Percentiles rank a stretch among this genome's conserved stretches.
Conservation (phyloP, 2,797 vertebrate species). For the Phyllotis vaccarum region DNA sequence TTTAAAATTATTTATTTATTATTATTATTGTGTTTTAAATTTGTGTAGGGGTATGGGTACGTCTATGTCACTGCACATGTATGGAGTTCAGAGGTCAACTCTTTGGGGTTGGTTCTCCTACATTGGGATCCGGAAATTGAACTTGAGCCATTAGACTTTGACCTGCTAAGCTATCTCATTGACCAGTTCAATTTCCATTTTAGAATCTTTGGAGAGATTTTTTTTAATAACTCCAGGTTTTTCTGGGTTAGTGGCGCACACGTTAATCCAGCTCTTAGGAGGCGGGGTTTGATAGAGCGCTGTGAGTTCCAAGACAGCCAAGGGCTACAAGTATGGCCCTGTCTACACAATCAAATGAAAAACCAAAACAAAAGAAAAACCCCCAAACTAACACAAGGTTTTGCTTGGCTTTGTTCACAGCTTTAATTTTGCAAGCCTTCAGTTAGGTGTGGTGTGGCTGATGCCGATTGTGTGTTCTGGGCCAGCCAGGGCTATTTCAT, state of each 20-base stretch:
- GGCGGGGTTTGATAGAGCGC: not conserved
- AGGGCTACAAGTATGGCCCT: not conserved
- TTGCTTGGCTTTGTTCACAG: constrained; percentile 16
- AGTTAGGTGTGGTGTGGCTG: not conserved
- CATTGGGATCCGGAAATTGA: not conserved
- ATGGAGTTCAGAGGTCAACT: not conserved
- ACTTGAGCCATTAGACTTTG: not conserved
- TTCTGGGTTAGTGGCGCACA: not conserved
- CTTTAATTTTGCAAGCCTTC: not conserved
- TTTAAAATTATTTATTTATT: not conserved
- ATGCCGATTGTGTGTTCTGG: not conserved
- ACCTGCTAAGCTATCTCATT: not conserved
- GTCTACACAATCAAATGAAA: not conserved
- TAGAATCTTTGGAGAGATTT: no score
- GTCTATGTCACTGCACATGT: not conserved
- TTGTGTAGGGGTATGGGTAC: not conserved
- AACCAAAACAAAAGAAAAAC: not conserved
- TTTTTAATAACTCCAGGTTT: constrained; percentile 8
- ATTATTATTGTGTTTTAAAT: not conserved
- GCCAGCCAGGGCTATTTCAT: not conserved
- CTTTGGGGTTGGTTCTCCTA: not conserved
- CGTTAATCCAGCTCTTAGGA: not conserved
- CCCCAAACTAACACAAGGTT: not conserved
- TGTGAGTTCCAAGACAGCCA: not conserved
- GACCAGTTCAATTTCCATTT: no score